phyloP scores from a whole-genome alignment of 2,113 vertebrate genomes.

The Eublepharis macularius region DNA sequence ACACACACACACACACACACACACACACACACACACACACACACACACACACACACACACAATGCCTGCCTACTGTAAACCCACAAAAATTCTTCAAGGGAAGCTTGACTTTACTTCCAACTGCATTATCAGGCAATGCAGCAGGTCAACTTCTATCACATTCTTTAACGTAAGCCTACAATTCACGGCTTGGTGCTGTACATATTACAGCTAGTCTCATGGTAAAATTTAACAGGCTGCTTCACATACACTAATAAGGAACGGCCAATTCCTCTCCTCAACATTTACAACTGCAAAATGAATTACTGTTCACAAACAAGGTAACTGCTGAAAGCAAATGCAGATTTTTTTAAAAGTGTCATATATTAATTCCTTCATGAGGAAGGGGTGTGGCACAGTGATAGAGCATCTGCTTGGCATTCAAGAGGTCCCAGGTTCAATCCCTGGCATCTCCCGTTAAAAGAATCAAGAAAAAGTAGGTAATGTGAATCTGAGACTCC shows the following conservation, averaged over 20 bases:
- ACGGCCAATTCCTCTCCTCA: not conserved
- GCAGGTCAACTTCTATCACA: not conserved
- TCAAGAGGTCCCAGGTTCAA: too few species aligned
- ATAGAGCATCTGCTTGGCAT: too few species aligned
- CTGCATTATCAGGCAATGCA: not conserved
- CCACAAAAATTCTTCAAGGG: not conserved
- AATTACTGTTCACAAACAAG: not conserved
- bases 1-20: not conserved
- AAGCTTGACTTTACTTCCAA: not conserved
- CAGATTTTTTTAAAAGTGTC: too few species aligned
- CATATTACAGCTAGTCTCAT: conserved; percentile 3
- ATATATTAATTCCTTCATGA: too few species aligned
- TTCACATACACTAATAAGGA: not conserved
- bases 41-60: not conserved
- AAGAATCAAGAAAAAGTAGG: too few species aligned
- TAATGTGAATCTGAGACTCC: too few species aligned
- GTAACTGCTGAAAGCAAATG: not conserved
- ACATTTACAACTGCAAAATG: not conserved
- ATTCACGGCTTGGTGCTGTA: not conserved
- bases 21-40: not conserved
- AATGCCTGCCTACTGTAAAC: conserved; percentile 25
- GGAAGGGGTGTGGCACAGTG: too few species aligned
- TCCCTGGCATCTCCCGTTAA: too few species aligned
- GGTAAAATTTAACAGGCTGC: not conserved
- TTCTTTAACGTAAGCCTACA: conserved; percentile 1